Percentiles rank a stretch among this genome's conserved stretches.
These are phyloP conservation scores for Apostichopus leukothele DNA, from an alignment of 53 echinoderm and acorn worm genomes.

Conservation along the genomic window DNA sequence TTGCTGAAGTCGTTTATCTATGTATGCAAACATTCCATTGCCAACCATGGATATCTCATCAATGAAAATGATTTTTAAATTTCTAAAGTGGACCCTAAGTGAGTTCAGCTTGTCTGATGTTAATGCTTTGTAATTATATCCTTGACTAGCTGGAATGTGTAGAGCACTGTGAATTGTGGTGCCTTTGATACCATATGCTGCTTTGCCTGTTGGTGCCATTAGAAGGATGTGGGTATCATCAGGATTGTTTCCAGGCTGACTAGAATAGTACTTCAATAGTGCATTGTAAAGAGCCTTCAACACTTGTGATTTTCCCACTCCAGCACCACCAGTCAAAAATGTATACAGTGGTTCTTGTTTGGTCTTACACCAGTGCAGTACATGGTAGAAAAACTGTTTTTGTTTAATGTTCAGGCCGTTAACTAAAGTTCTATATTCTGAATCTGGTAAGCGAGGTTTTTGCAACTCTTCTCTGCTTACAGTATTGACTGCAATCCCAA, in stretches of 20 bases:
- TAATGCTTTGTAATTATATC: conserved; percentile 13
- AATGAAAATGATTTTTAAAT: conserved; percentile 45
- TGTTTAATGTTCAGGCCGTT: conserved; percentile 14
- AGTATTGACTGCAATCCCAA: no score
- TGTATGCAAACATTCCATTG: conserved; percentile 15
- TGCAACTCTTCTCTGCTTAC: no score
- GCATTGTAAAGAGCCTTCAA: conserved; percentile 50
- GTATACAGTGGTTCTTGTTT: conserved; percentile 9
- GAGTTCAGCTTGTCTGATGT: conserved; percentile 35
- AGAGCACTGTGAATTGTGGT: conserved; percentile 53
- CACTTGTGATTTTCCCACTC: conserved; percentile 59
- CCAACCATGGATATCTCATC: conserved; percentile 62
- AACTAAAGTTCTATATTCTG: no score
- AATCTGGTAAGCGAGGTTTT: no score
- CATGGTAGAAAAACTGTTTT: conserved; percentile 55
- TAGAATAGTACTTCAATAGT: conserved; percentile 18
- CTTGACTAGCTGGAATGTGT: conserved; percentile 50
- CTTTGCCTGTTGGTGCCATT: conserved; percentile 62
- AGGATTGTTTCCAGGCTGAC: conserved; percentile 42
- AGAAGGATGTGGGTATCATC: conserved; percentile 42
- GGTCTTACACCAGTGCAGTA: conserved; percentile 53
- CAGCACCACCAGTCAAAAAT: conserved; percentile 64
- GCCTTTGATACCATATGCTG: conserved; percentile 57
- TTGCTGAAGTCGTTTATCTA: conserved; percentile 26
- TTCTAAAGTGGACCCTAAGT: conserved; percentile 28